Evolutionary conservation across 2,888 invertebrate species (phyloP).

Genomic region (Itoplectis maculator): DNA sequence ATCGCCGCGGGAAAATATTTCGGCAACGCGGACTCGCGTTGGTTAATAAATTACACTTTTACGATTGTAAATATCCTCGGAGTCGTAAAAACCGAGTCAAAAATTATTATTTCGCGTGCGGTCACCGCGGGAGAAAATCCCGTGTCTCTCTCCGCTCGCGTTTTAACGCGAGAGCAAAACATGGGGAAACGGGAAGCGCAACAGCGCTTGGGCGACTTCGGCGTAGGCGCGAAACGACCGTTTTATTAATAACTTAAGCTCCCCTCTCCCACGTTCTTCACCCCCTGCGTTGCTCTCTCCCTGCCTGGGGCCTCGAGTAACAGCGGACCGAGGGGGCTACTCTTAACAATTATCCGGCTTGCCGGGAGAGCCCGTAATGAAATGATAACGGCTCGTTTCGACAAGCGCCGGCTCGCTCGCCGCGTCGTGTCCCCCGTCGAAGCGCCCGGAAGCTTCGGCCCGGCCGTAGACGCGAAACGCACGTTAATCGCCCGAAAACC

Average conservation of each 20-base stretch:
- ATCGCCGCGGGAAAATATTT: neutral
- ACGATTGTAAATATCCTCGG: neutral
- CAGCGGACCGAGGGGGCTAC: conserved; percentile 74
- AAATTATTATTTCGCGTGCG: conserved; percentile 13
- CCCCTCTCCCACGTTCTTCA: too few species aligned
- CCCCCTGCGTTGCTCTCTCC: too few species aligned
- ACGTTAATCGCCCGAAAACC: conserved; percentile 17
- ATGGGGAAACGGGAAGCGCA: conserved; percentile 26
- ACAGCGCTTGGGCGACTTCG: neutral
- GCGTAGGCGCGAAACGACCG: conserved; percentile 70
- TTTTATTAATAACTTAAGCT: conserved; percentile 81
- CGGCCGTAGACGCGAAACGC: conserved; percentile 14
- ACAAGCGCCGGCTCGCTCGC: conserved; percentile 25
- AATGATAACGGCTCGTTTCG: conserved; percentile 77
- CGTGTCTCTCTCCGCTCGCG: conserved; percentile 11
- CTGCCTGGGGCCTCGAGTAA: conserved; percentile 75
- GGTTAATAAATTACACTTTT: conserved; percentile 5
- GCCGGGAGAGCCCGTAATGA: conserved; percentile 74
- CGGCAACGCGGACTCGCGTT: too few species aligned
- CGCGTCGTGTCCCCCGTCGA: neutral
- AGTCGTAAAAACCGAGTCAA: conserved; percentile 21
- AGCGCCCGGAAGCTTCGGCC: neutral
- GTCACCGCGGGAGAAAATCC: neutral
- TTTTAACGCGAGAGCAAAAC: neutral
- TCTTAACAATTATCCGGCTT: conserved; percentile 81